Evolutionary conservation across 1,140 invertebrate species (phyloP).

Genomic region (Leguminivora glycinivorella): DNA sequence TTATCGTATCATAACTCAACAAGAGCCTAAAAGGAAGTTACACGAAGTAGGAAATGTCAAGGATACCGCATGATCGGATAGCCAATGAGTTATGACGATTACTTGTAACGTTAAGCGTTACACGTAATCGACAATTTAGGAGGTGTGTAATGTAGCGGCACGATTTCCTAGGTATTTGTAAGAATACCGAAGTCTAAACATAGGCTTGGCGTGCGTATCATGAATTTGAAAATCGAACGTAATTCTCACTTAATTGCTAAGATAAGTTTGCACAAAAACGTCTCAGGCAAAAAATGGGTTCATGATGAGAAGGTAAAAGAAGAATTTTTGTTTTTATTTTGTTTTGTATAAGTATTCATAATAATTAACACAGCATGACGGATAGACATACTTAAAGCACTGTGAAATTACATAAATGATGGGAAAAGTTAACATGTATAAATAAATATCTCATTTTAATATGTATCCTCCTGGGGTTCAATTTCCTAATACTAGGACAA

Average conservation of each 20-base stretch:
- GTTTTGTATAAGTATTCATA: too few relatives aligned
- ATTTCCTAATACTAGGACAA: too few relatives aligned
- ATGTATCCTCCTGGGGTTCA: too few relatives aligned
- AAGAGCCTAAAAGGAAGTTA: slow-evolving; percentile 14
- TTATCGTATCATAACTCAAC: neutral
- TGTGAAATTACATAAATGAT: too few relatives aligned
- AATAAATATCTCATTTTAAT: too few relatives aligned
- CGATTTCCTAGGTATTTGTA: neutral
- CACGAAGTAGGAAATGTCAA: slow-evolving; percentile 16
- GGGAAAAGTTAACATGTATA: too few relatives aligned
- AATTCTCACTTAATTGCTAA: neutral
- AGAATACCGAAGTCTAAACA: slow-evolving; percentile 1
- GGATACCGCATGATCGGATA: slow-evolving; percentile 17
- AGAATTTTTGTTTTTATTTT: too few relatives aligned
- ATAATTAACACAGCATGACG: too few relatives aligned
- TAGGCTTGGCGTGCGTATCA: neutral
- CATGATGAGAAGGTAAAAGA: too few relatives aligned
- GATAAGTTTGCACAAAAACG: too few relatives aligned
- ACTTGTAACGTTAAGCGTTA: slow-evolving; percentile 1
- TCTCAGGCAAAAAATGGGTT: too few relatives aligned
- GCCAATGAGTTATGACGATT: slow-evolving; percentile 19
- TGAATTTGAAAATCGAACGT: neutral
- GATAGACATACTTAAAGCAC: too few relatives aligned
- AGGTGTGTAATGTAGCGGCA: slow-evolving; percentile 12
- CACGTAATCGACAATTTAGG: neutral